These are phyloP conservation scores for Halcyon malimbica DNA, from an alignment of 2,113 vertebrate genomes.

Conservation along the genomic window DNA sequence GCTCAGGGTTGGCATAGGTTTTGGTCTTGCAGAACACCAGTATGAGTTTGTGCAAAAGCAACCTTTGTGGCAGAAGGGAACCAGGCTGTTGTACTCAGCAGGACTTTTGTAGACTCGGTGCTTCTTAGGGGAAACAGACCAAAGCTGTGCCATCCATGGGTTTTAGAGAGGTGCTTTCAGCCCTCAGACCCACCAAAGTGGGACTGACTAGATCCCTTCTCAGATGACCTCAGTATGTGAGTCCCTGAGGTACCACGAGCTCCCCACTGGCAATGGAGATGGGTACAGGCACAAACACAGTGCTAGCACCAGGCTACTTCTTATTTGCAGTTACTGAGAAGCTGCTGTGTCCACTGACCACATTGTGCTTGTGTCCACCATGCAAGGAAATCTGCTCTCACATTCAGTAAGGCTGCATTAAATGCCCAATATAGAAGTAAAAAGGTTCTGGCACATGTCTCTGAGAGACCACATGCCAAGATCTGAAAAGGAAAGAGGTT, in stretches of 20 bases:
- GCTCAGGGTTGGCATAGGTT: accelerated
- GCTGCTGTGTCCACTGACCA: background rate
- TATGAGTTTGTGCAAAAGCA: accelerated
- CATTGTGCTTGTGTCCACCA: background rate
- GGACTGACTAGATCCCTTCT: background rate
- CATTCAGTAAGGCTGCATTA: background rate
- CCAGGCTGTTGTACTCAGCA: background rate
- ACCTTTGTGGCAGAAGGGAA: background rate
- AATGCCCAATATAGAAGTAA: background rate
- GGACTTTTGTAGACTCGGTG: background rate
- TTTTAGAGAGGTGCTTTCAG: background rate
- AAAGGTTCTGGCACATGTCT: background rate
- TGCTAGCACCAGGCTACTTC: background rate
- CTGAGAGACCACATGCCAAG: background rate
- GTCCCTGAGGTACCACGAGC: background rate
- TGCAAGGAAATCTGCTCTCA: background rate
- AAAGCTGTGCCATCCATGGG: background rate
- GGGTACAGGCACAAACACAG: background rate
- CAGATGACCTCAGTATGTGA: background rate
- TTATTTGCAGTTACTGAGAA: background rate
- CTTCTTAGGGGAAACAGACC: background rate
- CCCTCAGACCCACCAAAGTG: background rate
- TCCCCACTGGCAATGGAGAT: background rate
- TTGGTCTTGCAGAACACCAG: background rate
- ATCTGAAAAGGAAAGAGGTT: background rate